Evolutionary conservation across 2,888 invertebrate genomes (phyloP).

Genomic region (Ditula angustiorana): DNA sequence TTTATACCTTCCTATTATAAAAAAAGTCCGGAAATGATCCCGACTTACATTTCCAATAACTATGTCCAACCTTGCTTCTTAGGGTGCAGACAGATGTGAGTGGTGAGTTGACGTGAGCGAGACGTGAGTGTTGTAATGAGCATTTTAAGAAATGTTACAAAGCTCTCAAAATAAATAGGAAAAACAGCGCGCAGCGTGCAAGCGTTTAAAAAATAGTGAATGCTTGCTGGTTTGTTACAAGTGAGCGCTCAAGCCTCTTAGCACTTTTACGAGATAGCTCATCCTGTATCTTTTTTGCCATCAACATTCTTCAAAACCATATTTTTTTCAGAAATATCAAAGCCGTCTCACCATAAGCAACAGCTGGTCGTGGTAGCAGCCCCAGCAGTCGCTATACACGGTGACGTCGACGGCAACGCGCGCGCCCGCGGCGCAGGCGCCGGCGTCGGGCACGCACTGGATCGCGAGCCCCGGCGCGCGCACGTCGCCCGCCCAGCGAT

Average conservation of each 20-base stretch:
- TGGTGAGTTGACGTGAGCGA: no score
- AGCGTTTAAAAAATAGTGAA: not conserved
- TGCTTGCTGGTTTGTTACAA: no score
- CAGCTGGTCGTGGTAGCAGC: slow-evolving; percentile 68
- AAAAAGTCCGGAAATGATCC: no score
- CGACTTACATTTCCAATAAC: no score
- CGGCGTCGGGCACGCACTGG: slow-evolving; percentile 52
- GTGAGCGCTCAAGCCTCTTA: no score
- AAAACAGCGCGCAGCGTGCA: not conserved
- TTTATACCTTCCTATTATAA: no score
- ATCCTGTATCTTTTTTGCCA: no score
- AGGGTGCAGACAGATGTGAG: no score
- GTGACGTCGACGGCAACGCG: slow-evolving; percentile 46
- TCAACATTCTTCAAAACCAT: not conserved
- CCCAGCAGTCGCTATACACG: slow-evolving; percentile 70
- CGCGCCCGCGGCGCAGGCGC: slow-evolving; percentile 15
- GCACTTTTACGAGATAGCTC: no score
- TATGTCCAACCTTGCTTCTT: no score
- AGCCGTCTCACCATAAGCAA: slow-evolving; percentile 56
- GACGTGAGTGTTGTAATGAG: not conserved
- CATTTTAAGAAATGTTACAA: not conserved
- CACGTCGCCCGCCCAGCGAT: slow-evolving; percentile 55
- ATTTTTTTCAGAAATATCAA: not conserved
- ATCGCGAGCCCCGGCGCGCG: slow-evolving; percentile 54
- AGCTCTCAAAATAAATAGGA: no score